These are phyloP conservation scores for Chelmon rostratus DNA, from an alignment of 2,797 vertebrate species.

Conservation along the genomic window DNA sequence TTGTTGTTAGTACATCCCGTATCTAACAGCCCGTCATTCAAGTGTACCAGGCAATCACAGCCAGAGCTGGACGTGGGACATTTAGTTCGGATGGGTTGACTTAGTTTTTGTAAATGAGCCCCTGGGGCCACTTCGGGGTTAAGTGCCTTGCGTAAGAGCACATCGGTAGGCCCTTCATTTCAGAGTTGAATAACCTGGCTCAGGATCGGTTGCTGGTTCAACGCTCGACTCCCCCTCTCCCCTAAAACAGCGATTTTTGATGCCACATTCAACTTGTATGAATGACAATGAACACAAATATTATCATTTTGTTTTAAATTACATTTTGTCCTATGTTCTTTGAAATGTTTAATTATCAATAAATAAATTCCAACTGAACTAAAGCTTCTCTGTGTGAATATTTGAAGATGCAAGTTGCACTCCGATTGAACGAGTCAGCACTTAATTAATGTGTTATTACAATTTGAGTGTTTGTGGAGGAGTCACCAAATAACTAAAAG, in stretches of 20 bases:
- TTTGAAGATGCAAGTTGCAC: conserved; percentile 10
- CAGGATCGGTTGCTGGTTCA: conserved; percentile 82
- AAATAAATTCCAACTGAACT: conserved; percentile 76
- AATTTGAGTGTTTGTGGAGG: conserved; percentile 25
- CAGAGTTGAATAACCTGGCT: conserved; percentile 77
- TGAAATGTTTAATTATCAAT: conserved; percentile 84
- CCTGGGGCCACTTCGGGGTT: conserved; percentile 75
- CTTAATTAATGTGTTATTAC: conserved; percentile 2
- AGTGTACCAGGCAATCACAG: conserved; percentile 58
- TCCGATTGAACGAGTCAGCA: neutral
- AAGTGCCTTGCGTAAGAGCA: conserved; percentile 84
- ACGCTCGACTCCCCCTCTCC: conserved; percentile 62
- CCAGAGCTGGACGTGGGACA: conserved; percentile 68
- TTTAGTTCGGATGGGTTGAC: conserved; percentile 56
- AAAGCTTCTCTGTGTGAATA: conserved; percentile 58
- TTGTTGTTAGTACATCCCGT: conserved; percentile 48
- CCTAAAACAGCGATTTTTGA: conserved; percentile 65
- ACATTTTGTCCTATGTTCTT: conserved; percentile 82
- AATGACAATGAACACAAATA: conserved; percentile 77
- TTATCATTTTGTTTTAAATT: conserved; percentile 82
- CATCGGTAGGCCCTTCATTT: conserved; percentile 76
- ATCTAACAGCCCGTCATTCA: conserved; percentile 50
- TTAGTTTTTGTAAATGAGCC: conserved; percentile 69
- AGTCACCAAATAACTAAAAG: conserved; percentile 49
- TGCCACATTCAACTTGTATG: conserved; percentile 82